phyloP scores from a whole-genome alignment of 2,113 vertebrate genomes.

The Ceratotherium simum region DNA sequence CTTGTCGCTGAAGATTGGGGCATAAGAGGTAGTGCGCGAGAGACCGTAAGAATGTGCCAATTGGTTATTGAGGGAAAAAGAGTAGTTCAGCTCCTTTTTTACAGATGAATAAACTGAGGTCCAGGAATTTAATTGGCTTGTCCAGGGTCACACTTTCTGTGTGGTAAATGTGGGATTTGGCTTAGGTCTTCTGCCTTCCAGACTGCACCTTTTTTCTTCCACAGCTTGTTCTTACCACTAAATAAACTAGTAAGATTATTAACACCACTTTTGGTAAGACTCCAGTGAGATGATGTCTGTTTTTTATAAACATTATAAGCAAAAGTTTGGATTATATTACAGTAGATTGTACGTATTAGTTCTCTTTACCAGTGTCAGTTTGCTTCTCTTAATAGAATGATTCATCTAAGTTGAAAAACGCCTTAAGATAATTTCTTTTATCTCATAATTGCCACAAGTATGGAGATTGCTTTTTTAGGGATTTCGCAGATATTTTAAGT shows the following conservation, averaged over 20 bases:
- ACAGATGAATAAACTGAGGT: neutral
- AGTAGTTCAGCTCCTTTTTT: neutral
- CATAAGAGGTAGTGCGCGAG: neutral
- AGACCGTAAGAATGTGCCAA: neutral
- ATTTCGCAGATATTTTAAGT: slow-evolving; percentile 9
- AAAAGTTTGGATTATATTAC: slow-evolving; percentile 11
- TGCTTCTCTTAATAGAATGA: slow-evolving; percentile 28
- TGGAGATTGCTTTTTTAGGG: neutral
- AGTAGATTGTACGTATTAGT: neutral
- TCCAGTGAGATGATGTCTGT: neutral
- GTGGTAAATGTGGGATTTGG: neutral
- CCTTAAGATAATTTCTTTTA: neutral
- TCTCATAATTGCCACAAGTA: neutral
- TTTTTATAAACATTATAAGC: slow-evolving; percentile 21
- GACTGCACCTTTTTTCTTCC: neutral
- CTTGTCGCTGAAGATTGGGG: neutral
- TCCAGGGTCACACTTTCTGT: neutral
- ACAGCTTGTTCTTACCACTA: slow-evolving; percentile 5
- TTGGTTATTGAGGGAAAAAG: neutral
- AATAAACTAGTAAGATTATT: neutral
- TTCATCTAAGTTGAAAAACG: slow-evolving; percentile 16
- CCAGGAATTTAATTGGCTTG: neutral
- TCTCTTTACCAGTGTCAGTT: neutral
- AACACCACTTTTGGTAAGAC: neutral
- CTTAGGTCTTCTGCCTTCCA: slow-evolving; percentile 1